A percentile compares a stretch with the other conserved stretches of the same genome.
phyloP scores from a whole-genome alignment of 2,888 invertebrate species.

The Diaphora mendica region DNA sequence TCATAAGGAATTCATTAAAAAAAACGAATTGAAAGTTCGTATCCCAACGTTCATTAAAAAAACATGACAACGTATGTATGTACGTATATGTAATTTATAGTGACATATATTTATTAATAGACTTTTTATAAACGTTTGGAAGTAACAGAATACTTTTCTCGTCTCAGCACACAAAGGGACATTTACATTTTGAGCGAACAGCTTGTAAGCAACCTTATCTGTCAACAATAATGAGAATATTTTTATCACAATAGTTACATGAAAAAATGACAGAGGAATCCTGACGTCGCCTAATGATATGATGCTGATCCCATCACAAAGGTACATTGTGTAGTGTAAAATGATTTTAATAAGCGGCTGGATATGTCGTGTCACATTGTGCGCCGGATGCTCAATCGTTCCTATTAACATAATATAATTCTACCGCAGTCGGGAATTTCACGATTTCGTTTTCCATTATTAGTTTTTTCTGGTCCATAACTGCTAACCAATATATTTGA shows the following conservation, averaged over 20 bases:
- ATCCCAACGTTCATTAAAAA: too few species aligned
- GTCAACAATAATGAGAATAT: conserved; percentile 36
- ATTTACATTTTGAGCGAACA: conserved; percentile 40
- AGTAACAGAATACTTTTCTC: conserved; percentile 6
- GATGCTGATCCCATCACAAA: conserved; percentile 49
- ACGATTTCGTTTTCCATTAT: conserved; percentile 48
- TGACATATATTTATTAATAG: background rate
- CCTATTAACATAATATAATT: conserved; percentile 73
- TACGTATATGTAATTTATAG: background rate
- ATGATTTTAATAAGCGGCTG: conserved; percentile 62
- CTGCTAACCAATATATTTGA: too few species aligned
- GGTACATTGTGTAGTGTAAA: conserved; percentile 63
- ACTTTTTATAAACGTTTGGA: background rate
- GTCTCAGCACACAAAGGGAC: conserved; percentile 28
- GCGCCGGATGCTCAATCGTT: conserved; percentile 70
- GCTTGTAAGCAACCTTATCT: conserved; percentile 32
- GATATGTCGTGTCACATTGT: conserved; percentile 63
- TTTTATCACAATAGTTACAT: conserved; percentile 33
- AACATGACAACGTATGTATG: too few species aligned
- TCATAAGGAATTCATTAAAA: too few species aligned
- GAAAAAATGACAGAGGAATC: conserved; percentile 24
- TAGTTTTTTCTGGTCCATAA: conserved; percentile 13
- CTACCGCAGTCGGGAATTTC: conserved; percentile 54
- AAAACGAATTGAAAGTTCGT: too few species aligned
- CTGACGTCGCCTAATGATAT: conserved; percentile 42